phyloP scores from a whole-genome alignment of 1,140 invertebrate genomes.

The Drosophila tristis region DNA sequence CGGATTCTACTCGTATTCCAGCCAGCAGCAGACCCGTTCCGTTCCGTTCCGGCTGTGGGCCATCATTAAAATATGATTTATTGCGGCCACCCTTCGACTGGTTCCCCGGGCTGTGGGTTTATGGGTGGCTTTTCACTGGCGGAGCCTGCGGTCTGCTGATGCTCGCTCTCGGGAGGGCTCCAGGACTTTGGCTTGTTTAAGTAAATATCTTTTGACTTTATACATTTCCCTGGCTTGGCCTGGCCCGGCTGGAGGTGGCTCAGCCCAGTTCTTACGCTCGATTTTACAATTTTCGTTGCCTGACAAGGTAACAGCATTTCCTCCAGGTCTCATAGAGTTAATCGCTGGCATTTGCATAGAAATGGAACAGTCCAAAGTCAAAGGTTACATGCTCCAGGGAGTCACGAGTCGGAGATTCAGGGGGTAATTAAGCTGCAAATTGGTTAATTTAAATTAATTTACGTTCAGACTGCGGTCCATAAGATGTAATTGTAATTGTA shows the following conservation, averaged over 20 bases:
- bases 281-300: constrained; percentile 47
- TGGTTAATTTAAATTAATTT: constrained; percentile 55
- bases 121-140: constrained; percentile 44
- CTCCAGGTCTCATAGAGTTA: constrained; percentile 52
- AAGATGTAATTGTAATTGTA: constrained; percentile 27
- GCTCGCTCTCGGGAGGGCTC: constrained; percentile 33
- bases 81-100: constrained; percentile 36
- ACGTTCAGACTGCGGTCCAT: constrained; percentile 34
- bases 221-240: constrained; percentile 28
- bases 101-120: constrained; percentile 8
- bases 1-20: constrained; percentile 60
- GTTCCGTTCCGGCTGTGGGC: constrained; percentile 50
- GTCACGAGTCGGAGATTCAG: constrained; percentile 14
- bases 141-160: constrained; percentile 26
- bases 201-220: constrained; percentile 43
- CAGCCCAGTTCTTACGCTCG: constrained; percentile 41
- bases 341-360: constrained; percentile 46
- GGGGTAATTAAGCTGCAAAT: constrained; percentile 57
- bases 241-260: constrained; percentile 8
- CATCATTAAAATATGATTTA: constrained; percentile 82
- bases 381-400: constrained; percentile 36
- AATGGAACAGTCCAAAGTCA: constrained; percentile 18
- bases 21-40: constrained; percentile 55
- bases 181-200: constrained; percentile 25
- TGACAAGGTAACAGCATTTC: constrained; percentile 27